Evolutionary conservation across 2,113 vertebrate species (phyloP).

Genomic region (Alligator sinensis): DNA sequence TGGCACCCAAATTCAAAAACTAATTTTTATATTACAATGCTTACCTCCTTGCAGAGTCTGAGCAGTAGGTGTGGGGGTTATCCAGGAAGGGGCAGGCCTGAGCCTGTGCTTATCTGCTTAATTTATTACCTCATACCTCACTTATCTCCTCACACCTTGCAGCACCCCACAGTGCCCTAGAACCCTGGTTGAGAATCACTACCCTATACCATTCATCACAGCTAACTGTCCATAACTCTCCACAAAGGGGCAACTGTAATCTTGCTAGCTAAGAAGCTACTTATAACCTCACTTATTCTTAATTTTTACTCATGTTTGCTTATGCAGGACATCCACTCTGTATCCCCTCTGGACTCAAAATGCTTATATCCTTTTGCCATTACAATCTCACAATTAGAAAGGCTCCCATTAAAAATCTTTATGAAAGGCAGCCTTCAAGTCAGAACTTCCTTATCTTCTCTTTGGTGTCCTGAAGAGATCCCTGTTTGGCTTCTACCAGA

Average conservation of each 20-base stretch:
- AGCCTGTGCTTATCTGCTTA: too few species aligned
- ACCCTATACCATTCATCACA: neutral
- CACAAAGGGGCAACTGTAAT: neutral
- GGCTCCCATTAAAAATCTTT: neutral
- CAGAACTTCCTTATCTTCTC: neutral
- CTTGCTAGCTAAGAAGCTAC: neutral
- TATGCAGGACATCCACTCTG: neutral
- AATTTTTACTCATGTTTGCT: neutral
- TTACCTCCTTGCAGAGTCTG: too few species aligned
- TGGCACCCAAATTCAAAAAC: too few species aligned
- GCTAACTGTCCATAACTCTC: neutral
- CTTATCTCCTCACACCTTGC: too few species aligned
- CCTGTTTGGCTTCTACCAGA: neutral
- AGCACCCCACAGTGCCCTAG: too few species aligned
- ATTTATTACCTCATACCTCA: too few species aligned
- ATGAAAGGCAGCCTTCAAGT: neutral
- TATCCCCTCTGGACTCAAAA: neutral
- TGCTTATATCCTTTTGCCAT: neutral
- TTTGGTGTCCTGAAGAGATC: neutral
- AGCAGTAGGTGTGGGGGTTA: too few species aligned
- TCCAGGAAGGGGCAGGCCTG: too few species aligned
- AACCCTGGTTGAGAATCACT: too few species aligned
- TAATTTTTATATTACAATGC: too few species aligned
- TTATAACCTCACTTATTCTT: neutral
- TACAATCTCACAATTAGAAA: neutral